These are phyloP conservation scores for Drosophila parabipectinata DNA, from an alignment of 1,140 invertebrate genomes.

Conservation along the genomic window DNA sequence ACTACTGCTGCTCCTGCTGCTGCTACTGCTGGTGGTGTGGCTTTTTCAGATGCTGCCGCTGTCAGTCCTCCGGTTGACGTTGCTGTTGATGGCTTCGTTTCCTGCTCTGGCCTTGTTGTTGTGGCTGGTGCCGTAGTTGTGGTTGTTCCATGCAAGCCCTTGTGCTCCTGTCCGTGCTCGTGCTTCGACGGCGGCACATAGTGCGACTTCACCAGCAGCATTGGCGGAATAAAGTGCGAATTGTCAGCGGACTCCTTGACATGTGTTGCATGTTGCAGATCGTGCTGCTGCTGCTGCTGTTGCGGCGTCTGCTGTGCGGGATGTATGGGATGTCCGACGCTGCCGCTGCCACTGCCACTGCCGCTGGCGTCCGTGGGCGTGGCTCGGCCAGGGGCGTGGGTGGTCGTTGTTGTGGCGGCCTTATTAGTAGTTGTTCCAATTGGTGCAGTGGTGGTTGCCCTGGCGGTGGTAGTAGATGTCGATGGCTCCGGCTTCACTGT, in stretches of 20 bases:
- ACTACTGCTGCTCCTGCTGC: neutral
- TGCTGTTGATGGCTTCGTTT: conserved; percentile 36
- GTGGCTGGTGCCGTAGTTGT: conserved; percentile 22
- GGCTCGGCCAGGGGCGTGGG: conserved; percentile 7
- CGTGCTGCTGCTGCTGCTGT: conserved; percentile 27
- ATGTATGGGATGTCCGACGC: conserved; percentile 27
- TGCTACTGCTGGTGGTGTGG: conserved; percentile 12
- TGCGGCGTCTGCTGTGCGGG: conserved; percentile 21
- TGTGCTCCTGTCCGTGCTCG: conserved; percentile 31
- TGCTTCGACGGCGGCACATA: conserved; percentile 76
- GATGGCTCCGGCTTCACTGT: conserved; percentile 9
- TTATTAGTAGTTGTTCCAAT: conserved; percentile 8
- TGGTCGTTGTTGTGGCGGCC: conserved; percentile 9
- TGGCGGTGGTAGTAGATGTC: neutral
- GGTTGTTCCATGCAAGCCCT: conserved; percentile 3
- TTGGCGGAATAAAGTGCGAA: conserved; percentile 83
- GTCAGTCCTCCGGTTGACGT: conserved; percentile 19
- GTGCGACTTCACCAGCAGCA: conserved; percentile 82
- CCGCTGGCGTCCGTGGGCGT: conserved; percentile 3
- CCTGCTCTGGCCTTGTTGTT: conserved; percentile 1
- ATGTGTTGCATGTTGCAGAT: conserved; percentile 44
- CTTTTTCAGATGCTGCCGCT: conserved; percentile 1
- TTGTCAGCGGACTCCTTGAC: conserved; percentile 75
- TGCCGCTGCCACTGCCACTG: conserved; percentile 7
- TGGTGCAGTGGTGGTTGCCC: conserved; percentile 1